Base-by-base conservation (phyloP, 2,888 invertebrate species). In the Synergus japonicus region DNA sequence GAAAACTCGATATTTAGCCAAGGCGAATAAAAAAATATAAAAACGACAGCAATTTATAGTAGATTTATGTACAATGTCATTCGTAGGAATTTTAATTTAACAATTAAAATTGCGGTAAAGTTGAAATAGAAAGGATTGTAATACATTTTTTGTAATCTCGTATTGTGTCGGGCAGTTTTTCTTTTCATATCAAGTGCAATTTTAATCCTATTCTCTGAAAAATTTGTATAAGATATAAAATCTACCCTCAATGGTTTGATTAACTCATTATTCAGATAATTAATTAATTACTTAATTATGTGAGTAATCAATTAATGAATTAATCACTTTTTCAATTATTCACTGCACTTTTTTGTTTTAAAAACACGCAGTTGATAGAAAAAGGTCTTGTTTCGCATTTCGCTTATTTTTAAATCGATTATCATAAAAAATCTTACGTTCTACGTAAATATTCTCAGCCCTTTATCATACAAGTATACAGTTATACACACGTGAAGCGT, bases 381-480 rank as follows among this genome's bases (percentile, higher is more conserved):
- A 69, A 73, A 54, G 29, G 49, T 73, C n/a, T 73, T 54, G 18
- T 29, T 73, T 73, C 73, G 54, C 54, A n/a, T 73, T 73, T n/a
- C 49, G n/a, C 29, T 73, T 54, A 73, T 29, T 54, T 73, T 37
- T 73, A 37, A 37, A 73, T 73, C 37, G 73, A 73, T 54, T 54
- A 73, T 73, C 37, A 73, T 73, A 54, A 73, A 54, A 49, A 73
- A 73, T 37, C 73, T 41, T 73, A 73, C 13, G 1, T 37, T 5
- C 73, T 73, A 54, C 10, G 41, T 73, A 73, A 73, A 54, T 73
- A 73, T 73, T 73, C 49, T 54, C 73, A 73, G 73, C 54, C 73
- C 37, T 73, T 73, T 54, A 73, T 73, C n/a, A 54, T 73, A 73
- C 73, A 73, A 49, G 73, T 73, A 73, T 73, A 37, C 73, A 73